Conservation (phyloP, 2,797 vertebrate genomes). For the Myotis daubentonii region DNA sequence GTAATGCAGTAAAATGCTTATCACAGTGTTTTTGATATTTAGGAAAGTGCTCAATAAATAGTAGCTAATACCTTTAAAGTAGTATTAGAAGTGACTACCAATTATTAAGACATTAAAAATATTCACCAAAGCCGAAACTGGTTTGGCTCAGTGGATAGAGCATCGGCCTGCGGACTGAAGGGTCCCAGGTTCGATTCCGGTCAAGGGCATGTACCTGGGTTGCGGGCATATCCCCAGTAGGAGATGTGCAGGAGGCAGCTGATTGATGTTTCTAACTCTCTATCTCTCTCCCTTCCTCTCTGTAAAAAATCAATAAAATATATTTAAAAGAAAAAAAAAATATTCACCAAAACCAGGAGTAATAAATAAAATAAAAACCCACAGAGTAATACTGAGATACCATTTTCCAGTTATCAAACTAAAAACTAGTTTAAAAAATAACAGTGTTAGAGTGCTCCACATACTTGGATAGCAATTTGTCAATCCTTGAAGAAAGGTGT, state of each 20-base stretch:
- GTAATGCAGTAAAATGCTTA: neutral
- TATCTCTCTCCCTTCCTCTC: too few species aligned
- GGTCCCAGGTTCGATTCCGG: too few species aligned
- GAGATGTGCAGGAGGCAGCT: too few species aligned
- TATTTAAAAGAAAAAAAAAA: too few species aligned
- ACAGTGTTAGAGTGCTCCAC: neutral
- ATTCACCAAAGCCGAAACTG: neutral
- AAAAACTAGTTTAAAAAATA: neutral
- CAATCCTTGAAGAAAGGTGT: neutral
- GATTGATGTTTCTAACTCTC: too few species aligned
- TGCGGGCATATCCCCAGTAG: too few species aligned
- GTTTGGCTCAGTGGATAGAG: too few species aligned
- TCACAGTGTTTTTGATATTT: neutral
- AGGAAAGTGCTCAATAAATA: neutral
- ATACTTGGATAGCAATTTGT: neutral
- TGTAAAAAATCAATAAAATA: too few species aligned
- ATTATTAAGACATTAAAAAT: constrained; percentile 29
- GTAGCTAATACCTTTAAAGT: neutral
- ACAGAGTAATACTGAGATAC: neutral
- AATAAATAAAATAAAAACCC: neutral
- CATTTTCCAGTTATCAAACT: neutral
- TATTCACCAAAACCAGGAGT: neutral
- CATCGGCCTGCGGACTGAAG: too few species aligned
- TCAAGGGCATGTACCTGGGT: too few species aligned
- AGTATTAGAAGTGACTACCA: constrained; percentile 32